Percentiles rank a stretch among this genome's conserved stretches.
These are phyloP conservation scores for Charadrius vociferus DNA, from an alignment of 2,113 vertebrate genomes.

Conservation along the genomic window DNA sequence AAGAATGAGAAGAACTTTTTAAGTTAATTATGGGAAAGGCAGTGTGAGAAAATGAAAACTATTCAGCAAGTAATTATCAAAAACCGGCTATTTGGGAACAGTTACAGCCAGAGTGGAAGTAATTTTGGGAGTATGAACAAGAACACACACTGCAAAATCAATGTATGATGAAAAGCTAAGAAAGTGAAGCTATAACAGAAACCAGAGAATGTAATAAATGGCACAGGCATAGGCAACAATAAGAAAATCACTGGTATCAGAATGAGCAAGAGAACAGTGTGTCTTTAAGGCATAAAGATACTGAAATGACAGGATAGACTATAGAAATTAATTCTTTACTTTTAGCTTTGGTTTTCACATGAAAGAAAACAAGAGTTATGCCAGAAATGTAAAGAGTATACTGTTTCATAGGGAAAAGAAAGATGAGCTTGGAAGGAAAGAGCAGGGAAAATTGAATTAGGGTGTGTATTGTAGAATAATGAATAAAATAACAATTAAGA, in stretches of 20 bases:
- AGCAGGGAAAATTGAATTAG: background rate
- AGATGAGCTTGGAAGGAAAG: background rate
- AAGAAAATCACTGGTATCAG: background rate
- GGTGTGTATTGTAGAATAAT: background rate
- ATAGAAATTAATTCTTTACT: background rate
- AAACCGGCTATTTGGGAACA: background rate
- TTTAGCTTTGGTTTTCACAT: background rate
- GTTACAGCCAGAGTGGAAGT: background rate
- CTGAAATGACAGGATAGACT: background rate
- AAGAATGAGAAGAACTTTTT: background rate
- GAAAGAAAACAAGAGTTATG: background rate
- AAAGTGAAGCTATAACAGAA: background rate
- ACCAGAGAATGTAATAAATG: background rate
- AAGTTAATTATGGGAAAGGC: background rate
- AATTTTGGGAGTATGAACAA: background rate
- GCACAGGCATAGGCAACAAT: background rate
- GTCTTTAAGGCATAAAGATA: background rate
- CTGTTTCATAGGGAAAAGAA: background rate
- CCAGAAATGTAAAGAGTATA: background rate
- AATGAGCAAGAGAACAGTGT: background rate
- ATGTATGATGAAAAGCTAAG: background rate
- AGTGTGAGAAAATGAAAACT: background rate
- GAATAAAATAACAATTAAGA: background rate
- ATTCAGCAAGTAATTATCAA: conserved; percentile 7
- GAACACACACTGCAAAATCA: background rate